A percentile compares a stretch with the other conserved stretches of the same genome.
These are phyloP conservation scores for Tetragnatha versicolor DNA, from an alignment of 1,140 invertebrate genomes.

Conservation along the genomic window DNA sequence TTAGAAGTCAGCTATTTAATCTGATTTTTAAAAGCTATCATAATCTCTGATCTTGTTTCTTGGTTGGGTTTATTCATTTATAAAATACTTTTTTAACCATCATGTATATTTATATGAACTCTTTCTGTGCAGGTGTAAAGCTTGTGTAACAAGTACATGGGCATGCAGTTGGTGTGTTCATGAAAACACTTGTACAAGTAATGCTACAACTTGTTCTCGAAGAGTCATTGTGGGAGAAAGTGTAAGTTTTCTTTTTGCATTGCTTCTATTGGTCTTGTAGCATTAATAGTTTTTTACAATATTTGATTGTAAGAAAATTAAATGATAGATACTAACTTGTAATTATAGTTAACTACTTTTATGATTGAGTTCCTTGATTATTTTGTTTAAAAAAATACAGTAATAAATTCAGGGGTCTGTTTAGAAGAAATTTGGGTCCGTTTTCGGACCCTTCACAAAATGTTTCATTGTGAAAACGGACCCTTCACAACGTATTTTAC, in stretches of 20 bases:
- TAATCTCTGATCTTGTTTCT: neutral
- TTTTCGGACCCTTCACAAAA: too few relatives aligned
- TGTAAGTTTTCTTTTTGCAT: too few relatives aligned
- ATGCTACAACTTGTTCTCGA: constrained; percentile 79
- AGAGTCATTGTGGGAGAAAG: constrained; percentile 82
- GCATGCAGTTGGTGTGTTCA: constrained; percentile 96
- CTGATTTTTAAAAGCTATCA: neutral
- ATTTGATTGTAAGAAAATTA: too few relatives aligned
- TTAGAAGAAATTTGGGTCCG: too few relatives aligned
- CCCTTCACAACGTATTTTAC: too few relatives aligned
- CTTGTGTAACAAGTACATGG: constrained; percentile 88
- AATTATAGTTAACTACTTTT: too few relatives aligned
- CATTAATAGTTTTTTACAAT: too few relatives aligned
- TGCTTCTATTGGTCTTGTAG: too few relatives aligned
- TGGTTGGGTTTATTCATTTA: neutral
- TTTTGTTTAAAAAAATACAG: neutral
- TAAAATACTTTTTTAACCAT: neutral
- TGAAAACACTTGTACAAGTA: constrained; percentile 91
- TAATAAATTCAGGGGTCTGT: too few relatives aligned
- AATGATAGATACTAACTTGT: too few relatives aligned
- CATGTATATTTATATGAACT: neutral
- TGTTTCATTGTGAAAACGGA: too few relatives aligned
- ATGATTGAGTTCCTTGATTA: too few relatives aligned
- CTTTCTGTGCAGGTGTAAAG: constrained; percentile 70
- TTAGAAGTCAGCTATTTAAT: neutral